These are phyloP conservation scores for Ageneiosus marmoratus DNA, from an alignment of 2,113 vertebrate species.

Conservation along the genomic window DNA sequence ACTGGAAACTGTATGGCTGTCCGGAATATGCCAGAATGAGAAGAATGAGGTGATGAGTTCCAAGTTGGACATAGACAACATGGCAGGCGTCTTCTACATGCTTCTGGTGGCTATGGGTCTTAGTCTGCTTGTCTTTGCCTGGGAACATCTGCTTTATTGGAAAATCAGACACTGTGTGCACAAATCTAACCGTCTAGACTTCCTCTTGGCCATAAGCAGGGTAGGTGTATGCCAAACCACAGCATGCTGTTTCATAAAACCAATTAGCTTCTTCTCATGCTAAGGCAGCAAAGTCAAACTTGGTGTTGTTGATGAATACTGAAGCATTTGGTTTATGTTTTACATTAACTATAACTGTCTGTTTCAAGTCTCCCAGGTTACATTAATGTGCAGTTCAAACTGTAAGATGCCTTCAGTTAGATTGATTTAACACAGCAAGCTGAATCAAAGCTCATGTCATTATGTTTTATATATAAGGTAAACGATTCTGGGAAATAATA, in stretches of 20 bases:
- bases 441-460: background rate
- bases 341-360: too few relatives aligned
- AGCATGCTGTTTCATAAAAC: conserved; percentile 20
- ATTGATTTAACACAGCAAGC: background rate
- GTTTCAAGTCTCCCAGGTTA: background rate
- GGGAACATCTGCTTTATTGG: conserved; percentile 97
- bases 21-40: conserved; percentile 97
- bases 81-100: conserved; percentile 99
- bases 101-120: conserved; percentile 97
- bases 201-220: conserved; percentile 93
- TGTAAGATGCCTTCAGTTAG: background rate
- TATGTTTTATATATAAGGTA: background rate
- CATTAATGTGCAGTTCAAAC: background rate
- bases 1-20: conserved; percentile 94
- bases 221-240: conserved; percentile 65
- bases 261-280: conserved; percentile 7
- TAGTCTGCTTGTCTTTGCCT: conserved; percentile 93
- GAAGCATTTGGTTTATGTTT: background rate
- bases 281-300: background rate
- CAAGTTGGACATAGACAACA: conserved; percentile 98
- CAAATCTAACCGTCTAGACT: conserved; percentile 84
- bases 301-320: background rate
- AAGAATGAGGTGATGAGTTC: conserved; percentile 99
- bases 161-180: conserved; percentile 86
- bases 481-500: background rate